Evolutionary conservation across 2,888 invertebrate species (phyloP), one percentile per base, ranked within the genome.

Genomic region (Suillia variegata): DNA sequence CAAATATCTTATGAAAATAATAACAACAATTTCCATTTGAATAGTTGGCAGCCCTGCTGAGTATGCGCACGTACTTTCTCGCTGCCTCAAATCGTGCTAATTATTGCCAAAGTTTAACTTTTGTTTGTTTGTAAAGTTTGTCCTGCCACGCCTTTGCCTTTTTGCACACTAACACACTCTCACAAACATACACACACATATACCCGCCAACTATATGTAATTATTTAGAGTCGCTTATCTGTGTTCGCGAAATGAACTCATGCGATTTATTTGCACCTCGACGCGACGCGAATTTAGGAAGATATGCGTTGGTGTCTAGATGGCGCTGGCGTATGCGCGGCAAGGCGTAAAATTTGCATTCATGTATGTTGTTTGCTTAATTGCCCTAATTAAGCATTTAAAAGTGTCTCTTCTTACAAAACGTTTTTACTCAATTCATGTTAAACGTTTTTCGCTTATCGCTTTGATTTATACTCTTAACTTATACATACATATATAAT

Each of bases 281-380:
- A n/a, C n/a, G n/a, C n/a, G n/a, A n/a, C n/a, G n/a, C n/a, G n/a
- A n/a, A n/a, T n/a, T n/a, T n/a, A n/a, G n/a, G n/a, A n/a, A n/a
- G n/a, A n/a, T n/a, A n/a, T 10, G 6, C 38, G 38, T 4, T 10
- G 38, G 38, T n/a, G n/a, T 38, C 4, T 38, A 38, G 31, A 6
- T 8, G 31, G 31, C 31, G 31, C n/a, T n/a, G n/a, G 31, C 12
- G 31, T 31, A 12, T 6, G 31, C 31, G 31, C 12, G 31, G 6
- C 12, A 31, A 31, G 48, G 53, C n/a, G 38, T 54, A 54, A 55
- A 59, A 59, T 59, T 59, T 59, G 34, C 55, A 59, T 59, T 59
- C n/a, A n/a, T n/a, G n/a, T 45, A 59, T 54, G 59, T 50, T 59
- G 51, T 59, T 15, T 31, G 31, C 24, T 54, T 59, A 59, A 59